Conservation (phyloP, 2,888 invertebrate genomes). For the Troides helena region DNA sequence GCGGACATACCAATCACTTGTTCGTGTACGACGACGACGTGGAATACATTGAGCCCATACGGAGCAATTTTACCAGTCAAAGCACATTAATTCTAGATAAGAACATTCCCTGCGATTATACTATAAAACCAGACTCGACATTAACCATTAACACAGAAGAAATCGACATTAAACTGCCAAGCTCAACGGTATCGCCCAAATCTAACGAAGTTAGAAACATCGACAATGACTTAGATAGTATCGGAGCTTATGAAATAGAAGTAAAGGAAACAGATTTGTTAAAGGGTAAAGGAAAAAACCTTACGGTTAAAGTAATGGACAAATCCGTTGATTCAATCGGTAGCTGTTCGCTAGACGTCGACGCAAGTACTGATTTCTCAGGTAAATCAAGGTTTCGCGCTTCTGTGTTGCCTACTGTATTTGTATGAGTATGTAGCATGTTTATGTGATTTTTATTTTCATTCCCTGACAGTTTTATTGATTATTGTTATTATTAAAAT, state of each 20-base stretch:
- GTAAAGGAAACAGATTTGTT: slow-evolving; percentile 70
- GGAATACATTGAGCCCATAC: slow-evolving; percentile 76
- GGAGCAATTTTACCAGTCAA: slow-evolving; percentile 73
- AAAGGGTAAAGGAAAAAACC: slow-evolving; percentile 57
- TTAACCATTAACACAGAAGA: slow-evolving; percentile 71
- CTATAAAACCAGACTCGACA: slow-evolving; percentile 60
- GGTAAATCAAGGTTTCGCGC: slow-evolving; percentile 71
- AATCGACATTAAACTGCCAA: slow-evolving; percentile 70
- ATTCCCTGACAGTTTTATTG: slow-evolving; percentile 4
- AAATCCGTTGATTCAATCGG: slow-evolving; percentile 91
- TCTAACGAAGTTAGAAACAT: slow-evolving; percentile 48
- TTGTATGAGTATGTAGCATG: slow-evolving; percentile 38
- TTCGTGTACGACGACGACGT: slow-evolving; percentile 69
- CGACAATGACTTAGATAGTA: slow-evolving; percentile 65
- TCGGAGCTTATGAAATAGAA: slow-evolving; percentile 72
- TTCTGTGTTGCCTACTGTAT: slow-evolving; percentile 32
- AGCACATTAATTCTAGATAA: slow-evolving; percentile 74
- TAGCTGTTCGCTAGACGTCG: slow-evolving; percentile 92
- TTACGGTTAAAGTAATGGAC: slow-evolving; percentile 83
- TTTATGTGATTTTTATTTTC: slow-evolving; percentile 43
- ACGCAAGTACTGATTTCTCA: slow-evolving; percentile 87
- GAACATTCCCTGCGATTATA: slow-evolving; percentile 47
- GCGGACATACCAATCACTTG: slow-evolving; percentile 65
- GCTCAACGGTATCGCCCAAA: slow-evolving; percentile 71
- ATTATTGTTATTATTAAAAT: slow-evolving; percentile 6